These are phyloP conservation scores for Laupala kohalensis DNA, from an alignment of 1,140 invertebrate species.

Conservation along the genomic window DNA sequence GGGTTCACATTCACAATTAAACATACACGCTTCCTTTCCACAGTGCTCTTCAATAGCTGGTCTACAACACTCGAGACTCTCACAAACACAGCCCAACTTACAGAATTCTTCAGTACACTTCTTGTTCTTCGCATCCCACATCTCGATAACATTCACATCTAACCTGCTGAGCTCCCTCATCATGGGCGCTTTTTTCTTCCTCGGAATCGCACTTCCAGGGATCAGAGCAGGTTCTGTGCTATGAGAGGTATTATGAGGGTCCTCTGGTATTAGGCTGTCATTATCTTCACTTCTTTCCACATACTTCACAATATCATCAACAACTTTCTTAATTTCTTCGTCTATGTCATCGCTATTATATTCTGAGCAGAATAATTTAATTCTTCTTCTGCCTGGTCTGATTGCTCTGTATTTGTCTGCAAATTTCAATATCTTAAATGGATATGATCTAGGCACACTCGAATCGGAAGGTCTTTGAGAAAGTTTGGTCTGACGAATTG, in stretches of 20 bases:
- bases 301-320: conserved; percentile 25
- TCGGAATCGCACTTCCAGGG: conserved; percentile 8
- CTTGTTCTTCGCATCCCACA: conserved; percentile 21
- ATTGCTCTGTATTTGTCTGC: neutral
- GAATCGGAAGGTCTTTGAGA: neutral
- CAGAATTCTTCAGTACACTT: conserved; percentile 25
- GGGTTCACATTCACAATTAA: conserved; percentile 28
- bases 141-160: conserved; percentile 28
- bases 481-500: neutral
- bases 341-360: conserved; percentile 13
- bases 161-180: conserved; percentile 26
- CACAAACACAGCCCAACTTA: conserved; percentile 32
- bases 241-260: conserved; percentile 5
- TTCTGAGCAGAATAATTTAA: too few species aligned
- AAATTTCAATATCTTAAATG: neutral
- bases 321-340: conserved; percentile 18
- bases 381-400: conserved; percentile 4
- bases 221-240: conserved; percentile 14
- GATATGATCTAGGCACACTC: neutral
- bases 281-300: conserved; percentile 26
- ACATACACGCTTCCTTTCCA: conserved; percentile 30
- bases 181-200: conserved; percentile 16
- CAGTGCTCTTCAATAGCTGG: conserved; percentile 25
- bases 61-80: conserved; percentile 21
- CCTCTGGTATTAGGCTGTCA: conserved; percentile 14